Base-by-base conservation (phyloP, 64 coral and sea anemone species). In the Catalaphyllia jardinei region DNA sequence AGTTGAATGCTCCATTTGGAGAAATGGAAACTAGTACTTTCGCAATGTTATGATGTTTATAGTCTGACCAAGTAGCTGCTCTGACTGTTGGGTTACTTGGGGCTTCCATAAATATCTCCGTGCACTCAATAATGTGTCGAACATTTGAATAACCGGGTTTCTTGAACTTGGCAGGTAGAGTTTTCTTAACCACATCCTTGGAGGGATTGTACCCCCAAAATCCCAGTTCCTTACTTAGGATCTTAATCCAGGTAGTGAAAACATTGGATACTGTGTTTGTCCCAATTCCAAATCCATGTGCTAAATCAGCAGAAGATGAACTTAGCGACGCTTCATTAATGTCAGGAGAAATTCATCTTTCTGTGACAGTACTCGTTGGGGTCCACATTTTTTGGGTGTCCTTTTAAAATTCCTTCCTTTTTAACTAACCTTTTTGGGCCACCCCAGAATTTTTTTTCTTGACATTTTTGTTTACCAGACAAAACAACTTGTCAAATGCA, bases 1-100 rank as follows among this genome's bases (percentile, higher is more conserved):
- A 91, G 60, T 86, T 91, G 52, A 91, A 91, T 51, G 89, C 69
- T 29, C 89, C 89, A 86, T 86, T 91, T 80, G 89, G 79, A 82
- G 89, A 77, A 25, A 91, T 75, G n/a, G 89, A 91, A 12, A 91
- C 80, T 11, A 91, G 80, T 9, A 91, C 31, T 64, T 91, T 86
- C 57, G 71, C 89, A 73, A 80, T 91, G 79, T 83, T 80, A 39
- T 90, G 88, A 62, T 82, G 88, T 20, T 90, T 81, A 69, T 90
- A 72, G 17, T 86, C 83, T 24, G 71, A 64, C 89, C 89, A 91
- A 30, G 89, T 91, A n/a, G 80, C 29, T 85, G 89, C 89, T 22
- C 24, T 84, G 50, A 73, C 31, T 55, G 65, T 30, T 57, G 61
- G 77, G 25, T 77, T 28, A 84, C 79, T 91, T 29, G 89, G 89